Base-by-base conservation (phyloP, 2,888 invertebrate genomes). In the Scaptodrosophila latifasciaeformis region DNA sequence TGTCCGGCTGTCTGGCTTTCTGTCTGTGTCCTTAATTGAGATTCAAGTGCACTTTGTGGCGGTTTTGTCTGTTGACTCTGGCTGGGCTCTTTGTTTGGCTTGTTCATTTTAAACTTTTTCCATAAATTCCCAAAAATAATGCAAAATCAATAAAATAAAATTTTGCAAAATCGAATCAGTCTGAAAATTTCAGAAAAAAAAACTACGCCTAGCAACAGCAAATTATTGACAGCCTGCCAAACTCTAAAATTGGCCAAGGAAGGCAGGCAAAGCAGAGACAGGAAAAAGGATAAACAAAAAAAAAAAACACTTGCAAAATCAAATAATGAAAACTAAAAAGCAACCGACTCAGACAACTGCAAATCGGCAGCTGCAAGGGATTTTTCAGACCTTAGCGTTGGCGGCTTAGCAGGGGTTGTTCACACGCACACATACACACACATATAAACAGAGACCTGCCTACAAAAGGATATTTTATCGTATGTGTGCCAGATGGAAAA, bases 401-500 rank as follows among this genome's bases (percentile, higher is more conserved):
- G 44, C 45, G 24, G 34, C 12, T 34, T 55, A 45, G 59, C 55
- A 58, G 71, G 71, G 71, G 71, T 77, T 74, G 78, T 49, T 70
- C 60, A 30, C 54, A 47, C 44, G 57, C 44, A 60, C 29, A 45
- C 40, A 31, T 45, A 40, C 46, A 53, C 31, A 46, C 27, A 17
- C 7, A 19, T 47, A 48, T 10, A 40, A 17, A 12, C 27, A 24
- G 29, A 27, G 5, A 13, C 13, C 12, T 1, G 12, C 3, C 9
- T 17, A 7, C 3, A 17, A 19, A 27, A 34, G 34, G 34, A 34
- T 34, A 34, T 6, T 27, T 62, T 34, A 54, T 34, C 63, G 64
- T 67, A 65, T 72, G 71, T 72, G 62, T 72, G 71, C 71, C 71
- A 72, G 55, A 72, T 77, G 71, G 63, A 67, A 72, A 70, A 65